Base-by-base conservation (phyloP, 2,797 vertebrate species). In the Chlorospingus flavigularis region DNA sequence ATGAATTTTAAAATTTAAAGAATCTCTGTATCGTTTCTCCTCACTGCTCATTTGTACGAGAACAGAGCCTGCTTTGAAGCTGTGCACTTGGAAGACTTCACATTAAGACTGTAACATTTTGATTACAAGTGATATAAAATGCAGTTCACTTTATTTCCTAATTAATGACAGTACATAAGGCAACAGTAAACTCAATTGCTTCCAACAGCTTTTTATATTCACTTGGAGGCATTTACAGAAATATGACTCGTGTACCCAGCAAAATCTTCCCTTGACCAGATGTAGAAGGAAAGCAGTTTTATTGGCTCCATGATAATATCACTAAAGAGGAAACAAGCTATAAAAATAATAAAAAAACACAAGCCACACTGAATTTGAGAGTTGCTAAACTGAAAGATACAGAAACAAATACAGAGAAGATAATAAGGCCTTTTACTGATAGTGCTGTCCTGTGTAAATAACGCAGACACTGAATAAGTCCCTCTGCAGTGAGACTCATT, bases 231-330 rank as follows among this genome's bases (percentile, higher is more conserved):
- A 75, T 96, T 95, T 94, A 94, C 85, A 90, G 91, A 95, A 95
- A 94, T 94, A 94, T 55, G 48, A 81, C 85, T 92, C 3, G 3
- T 92, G 85, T 94, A 96, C 48, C 95, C 89, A 94, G 91, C 95
- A 95, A 93, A 94, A 96, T 96, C 87, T 84, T 95, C 50, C 33
- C 81, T 97, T 97, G 96, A 97, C 96, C 95, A 97, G 95, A 96
- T 97, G 95, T 92, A 81, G 89, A 92, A 94, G 60, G 76, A 94
- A 93, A 95, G 16, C 80, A 31, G 67, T 92, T 97, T 96, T 96
- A 97, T 96, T 94, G 91, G 91, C 95, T 96, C 79, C 66, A 11
- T 83, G 92, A 96, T 95, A 96, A 96, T 96, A 96, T 84, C 94
- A 53, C 75, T 96, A 80, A 96, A 92, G 86, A 92, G 93, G 88